Conservation (phyloP, 2,113 vertebrate species). For the Baryphthengus martii region DNA sequence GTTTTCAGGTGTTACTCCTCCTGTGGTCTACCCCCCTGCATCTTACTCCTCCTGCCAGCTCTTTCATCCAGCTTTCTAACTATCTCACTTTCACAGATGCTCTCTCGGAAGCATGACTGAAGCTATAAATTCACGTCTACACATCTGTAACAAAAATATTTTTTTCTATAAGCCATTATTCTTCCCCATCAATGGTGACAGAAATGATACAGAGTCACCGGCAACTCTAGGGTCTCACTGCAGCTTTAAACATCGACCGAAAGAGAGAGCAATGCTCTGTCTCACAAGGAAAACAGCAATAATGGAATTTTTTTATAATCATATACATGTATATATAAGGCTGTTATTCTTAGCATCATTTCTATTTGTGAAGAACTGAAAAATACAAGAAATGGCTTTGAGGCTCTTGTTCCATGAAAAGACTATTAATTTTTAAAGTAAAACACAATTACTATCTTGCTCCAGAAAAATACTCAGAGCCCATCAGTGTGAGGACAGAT, state of each 20-base stretch:
- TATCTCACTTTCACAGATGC: slow-evolving; percentile 58
- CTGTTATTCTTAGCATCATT: background rate
- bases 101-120: slow-evolving; percentile 46
- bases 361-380: background rate
- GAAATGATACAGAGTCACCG: background rate
- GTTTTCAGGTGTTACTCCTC: background rate
- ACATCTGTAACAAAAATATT: slow-evolving; percentile 39
- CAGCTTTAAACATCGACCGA: background rate
- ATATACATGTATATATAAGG: background rate
- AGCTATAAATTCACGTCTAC: slow-evolving; percentile 43
- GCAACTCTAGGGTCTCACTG: background rate
- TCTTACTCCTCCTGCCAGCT: slow-evolving; percentile 2
- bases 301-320: background rate
- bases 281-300: background rate
- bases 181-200: background rate
- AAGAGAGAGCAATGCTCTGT: background rate
- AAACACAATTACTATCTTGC: background rate
- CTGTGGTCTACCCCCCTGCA: rapidly evolving
- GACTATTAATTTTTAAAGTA: background rate
- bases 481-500: background rate
- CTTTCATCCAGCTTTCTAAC: slow-evolving; percentile 57
- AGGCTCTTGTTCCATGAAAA: background rate
- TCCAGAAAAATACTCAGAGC: background rate
- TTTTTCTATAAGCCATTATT: slow-evolving; percentile 34
- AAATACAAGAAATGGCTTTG: background rate